Base-by-base conservation (phyloP, 2,888 invertebrate genomes). In the Trichopoda pennipes region DNA sequence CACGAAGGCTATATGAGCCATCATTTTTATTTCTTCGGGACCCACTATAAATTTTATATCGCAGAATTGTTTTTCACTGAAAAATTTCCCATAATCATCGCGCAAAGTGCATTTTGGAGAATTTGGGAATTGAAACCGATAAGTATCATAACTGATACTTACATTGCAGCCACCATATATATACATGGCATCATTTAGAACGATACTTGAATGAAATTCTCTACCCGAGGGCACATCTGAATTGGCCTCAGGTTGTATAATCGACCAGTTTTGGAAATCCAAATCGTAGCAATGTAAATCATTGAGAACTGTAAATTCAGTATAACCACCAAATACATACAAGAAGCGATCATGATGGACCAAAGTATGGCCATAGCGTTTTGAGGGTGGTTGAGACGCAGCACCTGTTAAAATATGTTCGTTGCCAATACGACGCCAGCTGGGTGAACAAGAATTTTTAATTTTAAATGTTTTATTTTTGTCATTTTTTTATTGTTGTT, bases 361-460 rank as follows among this genome's bases (percentile, higher is more conserved):
- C 98, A 98, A 98, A 14, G 97, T 97, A 92, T 98, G 98, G 0
- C 98, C 98, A 91, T 98, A 98, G 78, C 98, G 94, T 12, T 98
- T 94, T 51, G 98, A 96, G 1, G 97, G 97, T 10, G 98, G 97
- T 3, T 96, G 95, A 0, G 97, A 95, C 1, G 96, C 95, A 21
- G 97, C 95, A 64, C 96, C 95, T n/a, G 98, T 93, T 58, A 98
- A 92, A 85, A 98, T 95, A 88, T 97, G 97, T 87, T 98, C 98
- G 23, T 98, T 97, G 76, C 96, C 96, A 69, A 97, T 97, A 83
- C 96, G 93, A 21, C 95, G 95, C 97, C 97, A 97, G 14, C 97
- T 97, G 21, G 10, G n/a, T 4, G 17, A 32, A 3, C 42, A 55
- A 19, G 19, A 49, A 14, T n/a, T n/a, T n/a, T n/a, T n/a, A n/a